phyloP scores from a whole-genome alignment of 2,888 invertebrate genomes.

The Toxonevra muliebris region DNA sequence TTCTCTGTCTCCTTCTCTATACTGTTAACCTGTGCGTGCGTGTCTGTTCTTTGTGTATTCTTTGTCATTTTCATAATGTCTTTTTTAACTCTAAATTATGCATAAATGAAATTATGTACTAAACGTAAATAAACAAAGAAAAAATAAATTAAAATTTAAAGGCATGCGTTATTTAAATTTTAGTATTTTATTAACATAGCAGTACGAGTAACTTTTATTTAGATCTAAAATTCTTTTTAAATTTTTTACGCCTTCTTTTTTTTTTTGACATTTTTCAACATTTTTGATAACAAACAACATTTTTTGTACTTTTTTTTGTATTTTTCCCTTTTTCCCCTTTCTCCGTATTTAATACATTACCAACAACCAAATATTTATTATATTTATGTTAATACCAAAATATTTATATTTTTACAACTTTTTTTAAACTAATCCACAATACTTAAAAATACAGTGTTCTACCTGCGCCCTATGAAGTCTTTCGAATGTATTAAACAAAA shows the following conservation, averaged over 20 bases:
- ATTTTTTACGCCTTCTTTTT: no score
- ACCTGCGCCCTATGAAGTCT: constrained; percentile 66
- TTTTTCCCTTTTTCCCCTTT: background rate
- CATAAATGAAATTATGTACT: constrained; percentile 13
- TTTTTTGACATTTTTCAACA: background rate
- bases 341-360: background rate
- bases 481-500: constrained; percentile 62
- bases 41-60: background rate
- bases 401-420: constrained; percentile 14
- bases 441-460: constrained; percentile 56
- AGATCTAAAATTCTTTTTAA: no score
- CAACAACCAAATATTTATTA: constrained; percentile 8
- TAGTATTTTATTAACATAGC: background rate
- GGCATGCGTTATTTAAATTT: background rate
- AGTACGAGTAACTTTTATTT: no score
- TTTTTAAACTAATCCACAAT: constrained; percentile 14
- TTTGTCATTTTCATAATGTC: constrained; percentile 10
- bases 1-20: background rate
- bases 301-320: background rate
- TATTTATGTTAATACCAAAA: constrained; percentile 4
- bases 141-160: constrained; percentile 3
- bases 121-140: background rate
- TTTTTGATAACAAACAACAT: background rate
- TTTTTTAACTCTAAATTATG: background rate
- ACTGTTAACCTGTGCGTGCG: background rate